phyloP scores from a whole-genome alignment of 2,797 vertebrate species.

The Cichlasoma orientale region DNA sequence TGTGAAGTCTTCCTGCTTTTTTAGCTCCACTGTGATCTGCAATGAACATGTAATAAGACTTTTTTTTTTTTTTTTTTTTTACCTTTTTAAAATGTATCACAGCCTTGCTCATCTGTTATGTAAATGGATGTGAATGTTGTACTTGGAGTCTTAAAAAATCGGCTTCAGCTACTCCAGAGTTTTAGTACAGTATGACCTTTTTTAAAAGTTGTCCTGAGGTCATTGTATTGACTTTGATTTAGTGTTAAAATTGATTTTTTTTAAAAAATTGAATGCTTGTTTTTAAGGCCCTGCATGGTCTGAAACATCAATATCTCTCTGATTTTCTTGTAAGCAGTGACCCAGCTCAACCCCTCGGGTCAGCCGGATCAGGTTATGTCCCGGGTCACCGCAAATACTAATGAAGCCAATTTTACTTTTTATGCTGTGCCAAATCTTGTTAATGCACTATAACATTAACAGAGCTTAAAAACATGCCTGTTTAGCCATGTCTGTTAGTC shows the following conservation, averaged over 20 bases:
- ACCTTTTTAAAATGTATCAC: not conserved
- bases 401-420: not conserved
- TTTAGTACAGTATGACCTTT: not conserved
- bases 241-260: not conserved
- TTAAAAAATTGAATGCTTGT: rapidly evolving
- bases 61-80: no score
- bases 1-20: not conserved
- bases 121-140: not conserved
- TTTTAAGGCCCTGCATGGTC: not conserved
- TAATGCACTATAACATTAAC: not conserved
- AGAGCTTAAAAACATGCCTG: not conserved
- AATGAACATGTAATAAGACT: not conserved
- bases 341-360: not conserved
- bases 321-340: not conserved
- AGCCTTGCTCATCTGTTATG: not conserved
- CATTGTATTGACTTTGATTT: not conserved
- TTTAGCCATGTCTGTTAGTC: not conserved
- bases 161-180: not conserved
- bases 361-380: not conserved
- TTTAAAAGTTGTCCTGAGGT: not conserved
- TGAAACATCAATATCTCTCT: not conserved
- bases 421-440: not conserved
- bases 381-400: rapidly evolving
- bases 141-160: not conserved
- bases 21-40: not conserved